These are phyloP conservation scores for Sphecodes monilicornis DNA, from an alignment of 2,888 invertebrate species.

Conservation along the genomic window DNA sequence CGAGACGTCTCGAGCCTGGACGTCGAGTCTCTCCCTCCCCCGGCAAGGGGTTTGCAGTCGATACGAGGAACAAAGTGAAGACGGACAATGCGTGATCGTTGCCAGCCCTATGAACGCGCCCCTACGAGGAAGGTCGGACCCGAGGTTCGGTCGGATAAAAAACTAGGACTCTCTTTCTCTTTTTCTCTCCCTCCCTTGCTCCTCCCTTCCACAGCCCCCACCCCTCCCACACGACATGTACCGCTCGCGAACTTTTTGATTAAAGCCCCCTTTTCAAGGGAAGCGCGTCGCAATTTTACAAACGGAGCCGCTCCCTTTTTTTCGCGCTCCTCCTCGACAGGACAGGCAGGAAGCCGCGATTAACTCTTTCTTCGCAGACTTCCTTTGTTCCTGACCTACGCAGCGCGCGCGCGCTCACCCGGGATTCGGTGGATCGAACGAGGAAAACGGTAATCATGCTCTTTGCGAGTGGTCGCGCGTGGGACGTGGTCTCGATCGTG, in stretches of 20 bases:
- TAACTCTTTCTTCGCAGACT: slow-evolving; percentile 59
- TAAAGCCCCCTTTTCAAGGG: slow-evolving; percentile 68
- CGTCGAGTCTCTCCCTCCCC: not conserved
- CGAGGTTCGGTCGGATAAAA: slow-evolving; percentile 53
- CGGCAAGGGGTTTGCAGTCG: not conserved
- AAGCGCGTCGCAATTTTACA: slow-evolving; percentile 53
- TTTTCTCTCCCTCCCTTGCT: not conserved
- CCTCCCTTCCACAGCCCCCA: not conserved
- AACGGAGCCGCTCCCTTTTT: slow-evolving; percentile 18
- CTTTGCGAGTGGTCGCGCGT: slow-evolving; percentile 11
- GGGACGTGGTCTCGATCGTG: slow-evolving; percentile 19
- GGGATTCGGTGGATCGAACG: slow-evolving; percentile 53
- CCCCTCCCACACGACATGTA: slow-evolving; percentile 25
- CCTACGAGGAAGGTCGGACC: slow-evolving; percentile 43
- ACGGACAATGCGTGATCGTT: slow-evolving; percentile 64
- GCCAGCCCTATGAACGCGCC: slow-evolving; percentile 37
- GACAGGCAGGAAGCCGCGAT: slow-evolving; percentile 40
- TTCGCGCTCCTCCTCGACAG: slow-evolving; percentile 1
- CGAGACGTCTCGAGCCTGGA: not conserved
- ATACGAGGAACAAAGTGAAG: slow-evolving; percentile 60
- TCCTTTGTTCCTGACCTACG: slow-evolving; percentile 56
- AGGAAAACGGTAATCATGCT: slow-evolving; percentile 57
- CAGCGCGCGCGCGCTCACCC: not conserved
- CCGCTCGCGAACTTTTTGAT: slow-evolving; percentile 68
- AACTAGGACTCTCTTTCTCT: slow-evolving; percentile 68